Percentiles rank a stretch among this genome's conserved stretches.
Evolutionary conservation across 2,888 invertebrate genomes (phyloP).

Genomic region (Escarpia spicata): DNA sequence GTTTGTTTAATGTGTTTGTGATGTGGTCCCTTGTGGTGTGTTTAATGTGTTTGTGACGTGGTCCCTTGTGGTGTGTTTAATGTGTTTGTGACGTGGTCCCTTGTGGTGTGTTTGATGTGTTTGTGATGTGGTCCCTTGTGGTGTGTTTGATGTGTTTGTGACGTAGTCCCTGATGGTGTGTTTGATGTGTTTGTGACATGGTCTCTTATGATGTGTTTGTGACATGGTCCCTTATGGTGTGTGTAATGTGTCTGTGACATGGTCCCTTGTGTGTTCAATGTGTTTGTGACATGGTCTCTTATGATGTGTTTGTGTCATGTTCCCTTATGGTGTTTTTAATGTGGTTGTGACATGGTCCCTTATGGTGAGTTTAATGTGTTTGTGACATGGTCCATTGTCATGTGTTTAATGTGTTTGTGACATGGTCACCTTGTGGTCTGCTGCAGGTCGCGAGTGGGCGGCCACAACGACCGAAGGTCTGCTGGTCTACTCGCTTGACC

Average conservation of each 20-base stretch:
- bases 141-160: neutral
- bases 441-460: slow-evolving; percentile 76
- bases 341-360: too few species aligned
- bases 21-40: too few species aligned
- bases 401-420: neutral
- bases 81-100: neutral
- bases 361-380: neutral
- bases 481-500: slow-evolving; percentile 84
- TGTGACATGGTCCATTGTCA: neutral
- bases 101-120: neutral
- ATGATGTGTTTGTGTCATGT: neutral
- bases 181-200: neutral
- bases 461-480: slow-evolving; percentile 96
- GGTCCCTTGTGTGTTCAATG: neutral
- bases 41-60: too few species aligned
- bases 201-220: neutral
- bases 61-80: neutral
- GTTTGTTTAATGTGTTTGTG: too few species aligned
- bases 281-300: neutral
- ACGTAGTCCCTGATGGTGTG: neutral
- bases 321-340: too few species aligned
- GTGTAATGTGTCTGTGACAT: neutral
- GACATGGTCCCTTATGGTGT: neutral
- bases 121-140: neutral
- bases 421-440: neutral